These are phyloP conservation scores for Nesidiocoris tenuis DNA, from an alignment of 2,888 invertebrate genomes.

Conservation along the genomic window DNA sequence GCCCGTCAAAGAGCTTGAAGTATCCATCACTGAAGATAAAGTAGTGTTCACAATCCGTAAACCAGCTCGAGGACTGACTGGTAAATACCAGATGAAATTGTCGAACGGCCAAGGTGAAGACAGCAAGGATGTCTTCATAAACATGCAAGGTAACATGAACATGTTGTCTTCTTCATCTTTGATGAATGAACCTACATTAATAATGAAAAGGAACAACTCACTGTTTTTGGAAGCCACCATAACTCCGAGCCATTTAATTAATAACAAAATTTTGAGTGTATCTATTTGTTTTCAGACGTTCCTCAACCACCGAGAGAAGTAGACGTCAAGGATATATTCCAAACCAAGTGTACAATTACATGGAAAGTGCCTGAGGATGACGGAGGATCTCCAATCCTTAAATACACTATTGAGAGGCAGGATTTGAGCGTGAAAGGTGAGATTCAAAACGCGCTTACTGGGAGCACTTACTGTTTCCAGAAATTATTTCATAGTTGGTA, in stretches of 20 bases:
- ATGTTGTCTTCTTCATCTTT: neutral
- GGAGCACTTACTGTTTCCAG: too few relatives aligned
- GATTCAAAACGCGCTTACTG: too few relatives aligned
- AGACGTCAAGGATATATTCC: slow-evolving; percentile 81
- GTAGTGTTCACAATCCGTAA: slow-evolving; percentile 88
- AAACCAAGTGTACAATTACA: slow-evolving; percentile 79
- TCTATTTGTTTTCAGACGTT: slow-evolving; percentile 67
- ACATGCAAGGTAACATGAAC: slow-evolving; percentile 69
- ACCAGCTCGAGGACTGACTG: slow-evolving; percentile 80
- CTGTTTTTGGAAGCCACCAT: too few relatives aligned
- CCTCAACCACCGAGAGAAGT: slow-evolving; percentile 82
- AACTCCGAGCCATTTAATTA: too few relatives aligned
- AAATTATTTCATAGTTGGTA: too few relatives aligned
- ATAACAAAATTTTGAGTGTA: too few relatives aligned
- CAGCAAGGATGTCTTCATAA: slow-evolving; percentile 75
- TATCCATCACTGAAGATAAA: slow-evolving; percentile 87
- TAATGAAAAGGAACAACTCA: too few relatives aligned
- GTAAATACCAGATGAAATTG: slow-evolving; percentile 89
- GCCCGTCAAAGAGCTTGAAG: slow-evolving; percentile 84
- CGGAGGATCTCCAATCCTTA: slow-evolving; percentile 80
- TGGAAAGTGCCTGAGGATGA: slow-evolving; percentile 87
- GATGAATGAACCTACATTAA: neutral
- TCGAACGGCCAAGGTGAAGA: slow-evolving; percentile 93
- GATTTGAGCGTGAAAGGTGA: slow-evolving; percentile 59
- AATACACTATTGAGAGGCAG: slow-evolving; percentile 85